Evolutionary conservation across 1,140 invertebrate genomes (phyloP), one percentile per base, ranked within the genome.

Genomic region (Drosophila insularis): DNA sequence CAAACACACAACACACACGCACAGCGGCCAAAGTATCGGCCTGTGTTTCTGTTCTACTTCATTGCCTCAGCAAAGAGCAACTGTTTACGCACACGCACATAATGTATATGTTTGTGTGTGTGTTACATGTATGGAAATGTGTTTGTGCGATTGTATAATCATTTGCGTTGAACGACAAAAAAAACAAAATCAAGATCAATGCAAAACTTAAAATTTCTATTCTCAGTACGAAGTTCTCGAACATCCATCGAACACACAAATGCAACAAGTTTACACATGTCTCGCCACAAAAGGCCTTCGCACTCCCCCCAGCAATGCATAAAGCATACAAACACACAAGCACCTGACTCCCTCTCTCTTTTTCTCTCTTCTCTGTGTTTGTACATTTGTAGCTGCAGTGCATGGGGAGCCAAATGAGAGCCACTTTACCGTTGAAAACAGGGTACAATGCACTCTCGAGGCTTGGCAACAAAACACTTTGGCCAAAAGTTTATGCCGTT

Each of bases 41-140:
- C 74, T 76, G 58, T 65, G 62, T 64, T 67, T 80, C 67, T 78
- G 74, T 85, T 86, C 78, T 85, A 87, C 78, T 75, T 87, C 78
- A 78, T 81, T 70, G 67, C 65, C 66, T 59, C n/a, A 62, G n/a
- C 4, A 62, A 62, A 67, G 63, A 54, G 54, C 73, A 68, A 63
- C 31, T 55, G 27, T 58, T 66, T 71, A 81, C 68, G 27, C 65
- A 59, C 46, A 53, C 14, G 59, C 31, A 40, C 35, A 66, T 19
- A 46, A 21, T n/a, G 21, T 21, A 21, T 21, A 2, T 21, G 21
- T 21, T 21, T 21, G 2, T 21, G 27, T 3, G 6, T 27, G 4
- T 27, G 27, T 72, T 72, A 37, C 39, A 50, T 23, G 7, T 43
- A 7, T 62, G 40, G 50, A 54, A 32, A 53, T 72, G 35, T 35